Base-by-base conservation (phyloP, 1,140 invertebrate genomes). In the Myzus persicae region DNA sequence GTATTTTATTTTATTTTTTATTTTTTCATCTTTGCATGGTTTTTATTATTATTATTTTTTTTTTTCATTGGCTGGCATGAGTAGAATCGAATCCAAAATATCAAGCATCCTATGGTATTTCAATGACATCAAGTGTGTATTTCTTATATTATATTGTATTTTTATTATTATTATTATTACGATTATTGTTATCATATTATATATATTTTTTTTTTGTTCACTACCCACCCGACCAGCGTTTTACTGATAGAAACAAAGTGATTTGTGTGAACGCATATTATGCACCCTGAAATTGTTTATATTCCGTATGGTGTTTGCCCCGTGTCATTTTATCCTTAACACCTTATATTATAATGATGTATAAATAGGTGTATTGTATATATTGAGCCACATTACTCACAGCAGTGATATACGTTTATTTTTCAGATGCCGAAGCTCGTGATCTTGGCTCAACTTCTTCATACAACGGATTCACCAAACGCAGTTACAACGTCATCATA, bases 41-140 rank as follows among this genome's bases (percentile, higher is more conserved):
- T 93, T 93, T 85, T 54, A 91, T 93, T 84, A 48, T 93, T 84
- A 20, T 92, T 93, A 4, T 93, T 93, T 85, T 81, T 44, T 82
- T 92, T 92, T 92, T 92, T 51, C 81, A 93, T 93, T 85, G 81
- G 91, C 91, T 93, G 91, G 91, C 91, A 93, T 93, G 91, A 51
- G 76, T 93, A 93, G 91, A 54, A 38, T 51, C 91, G 24, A 93
- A 93, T 82, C 91, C 91, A 54, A 93, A 93, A 93, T 93, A 93
- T 82, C 91, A 93, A 93, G 91, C 91, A 84, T 85, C 91, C 46
- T 84, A 84, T 42, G 91, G 91, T 93, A 93, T 82, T 46, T 85
- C 91, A 85, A 84, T 85, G 81, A 51, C 81, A 85, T 93, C 91
- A 93, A 93, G 91, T 93, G 76, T 93, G 91, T 93, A 93, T 93